Percentiles rank a stretch among this genome's conserved stretches.
Evolutionary conservation across 2,797 vertebrate genomes (phyloP).

Genomic region (Acanthurus tractus): DNA sequence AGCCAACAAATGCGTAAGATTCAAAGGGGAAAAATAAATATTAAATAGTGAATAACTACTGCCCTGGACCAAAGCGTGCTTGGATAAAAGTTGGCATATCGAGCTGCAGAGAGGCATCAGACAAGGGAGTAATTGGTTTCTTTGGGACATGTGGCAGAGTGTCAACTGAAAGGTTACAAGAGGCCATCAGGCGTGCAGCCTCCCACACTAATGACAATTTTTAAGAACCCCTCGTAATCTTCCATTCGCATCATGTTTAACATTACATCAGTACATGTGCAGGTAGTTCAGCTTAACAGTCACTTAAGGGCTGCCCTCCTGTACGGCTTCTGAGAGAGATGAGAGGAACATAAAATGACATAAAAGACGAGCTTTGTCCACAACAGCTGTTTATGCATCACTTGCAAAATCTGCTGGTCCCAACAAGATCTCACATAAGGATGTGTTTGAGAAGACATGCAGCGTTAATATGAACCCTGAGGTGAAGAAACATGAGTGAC

Average conservation of each 20-base stretch:
- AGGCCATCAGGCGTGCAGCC: slow-evolving; percentile 58
- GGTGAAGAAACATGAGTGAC: too few relatives aligned
- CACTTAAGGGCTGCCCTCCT: too few relatives aligned
- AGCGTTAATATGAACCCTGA: too few relatives aligned
- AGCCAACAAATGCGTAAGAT: slow-evolving; percentile 37
- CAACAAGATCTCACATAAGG: too few relatives aligned
- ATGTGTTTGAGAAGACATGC: too few relatives aligned
- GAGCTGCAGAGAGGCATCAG: slow-evolving; percentile 66
- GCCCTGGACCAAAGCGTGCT: slow-evolving; percentile 52
- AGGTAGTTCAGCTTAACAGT: slow-evolving; percentile 18
- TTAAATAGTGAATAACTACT: slow-evolving; percentile 67
- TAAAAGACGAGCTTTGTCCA: too few relatives aligned
- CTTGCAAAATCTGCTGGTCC: too few relatives aligned
- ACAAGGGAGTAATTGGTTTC: slow-evolving; percentile 85
- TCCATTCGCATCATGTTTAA: slow-evolving; percentile 69
- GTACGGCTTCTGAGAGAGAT: too few relatives aligned
- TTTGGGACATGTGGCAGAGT: slow-evolving; percentile 76
- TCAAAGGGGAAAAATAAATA: slow-evolving; percentile 48
- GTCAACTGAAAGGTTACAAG: slow-evolving; percentile 73
- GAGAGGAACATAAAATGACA: too few relatives aligned
- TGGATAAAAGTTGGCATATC: slow-evolving; percentile 79
- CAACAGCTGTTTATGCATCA: too few relatives aligned
- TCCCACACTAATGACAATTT: slow-evolving; percentile 56
- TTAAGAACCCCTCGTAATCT: slow-evolving; percentile 67
- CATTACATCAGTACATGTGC: slow-evolving; percentile 43